Evolutionary conservation across 2,113 vertebrate species (phyloP).

Genomic region (Brachyhypopomus gauderio): DNA sequence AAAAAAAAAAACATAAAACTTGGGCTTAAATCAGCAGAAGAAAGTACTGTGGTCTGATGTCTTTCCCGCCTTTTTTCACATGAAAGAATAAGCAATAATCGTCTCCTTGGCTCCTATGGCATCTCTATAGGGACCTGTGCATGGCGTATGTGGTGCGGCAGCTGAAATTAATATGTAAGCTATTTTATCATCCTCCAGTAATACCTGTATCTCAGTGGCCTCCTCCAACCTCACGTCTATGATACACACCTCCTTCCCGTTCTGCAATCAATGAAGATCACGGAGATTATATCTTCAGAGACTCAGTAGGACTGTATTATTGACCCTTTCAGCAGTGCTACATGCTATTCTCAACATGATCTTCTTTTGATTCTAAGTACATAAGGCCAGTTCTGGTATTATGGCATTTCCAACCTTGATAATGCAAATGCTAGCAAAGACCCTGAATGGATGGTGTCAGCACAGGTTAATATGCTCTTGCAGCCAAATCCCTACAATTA

Average conservation of each 20-base stretch:
- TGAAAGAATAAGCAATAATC: not conserved
- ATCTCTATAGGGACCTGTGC: not conserved
- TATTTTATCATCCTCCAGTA: not conserved
- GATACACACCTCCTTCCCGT: not conserved
- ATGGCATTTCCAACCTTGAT: slow-evolving; percentile 16
- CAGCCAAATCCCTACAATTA: slow-evolving; percentile 10
- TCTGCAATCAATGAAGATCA: not conserved
- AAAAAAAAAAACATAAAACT: not conserved
- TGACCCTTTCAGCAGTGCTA: not conserved
- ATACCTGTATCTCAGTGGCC: not conserved
- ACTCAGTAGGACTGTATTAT: not conserved
- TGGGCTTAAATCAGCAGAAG: not conserved
- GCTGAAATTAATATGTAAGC: slow-evolving; percentile 5
- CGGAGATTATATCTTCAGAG: not conserved
- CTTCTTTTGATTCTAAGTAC: not conserved
- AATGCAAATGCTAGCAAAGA: slow-evolving; percentile 21
- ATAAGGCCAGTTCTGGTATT: not conserved
- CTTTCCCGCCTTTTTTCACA: not conserved
- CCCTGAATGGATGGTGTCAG: slow-evolving; percentile 31
- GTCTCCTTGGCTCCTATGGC: not conserved
- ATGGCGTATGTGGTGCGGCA: not conserved
- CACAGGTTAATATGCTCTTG: slow-evolving; percentile 36
- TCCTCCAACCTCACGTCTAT: not conserved
- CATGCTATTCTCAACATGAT: not conserved
- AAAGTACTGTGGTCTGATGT: not conserved